Base-by-base conservation (phyloP, 2,888 invertebrate species). In the Drosophila neotestacea region DNA sequence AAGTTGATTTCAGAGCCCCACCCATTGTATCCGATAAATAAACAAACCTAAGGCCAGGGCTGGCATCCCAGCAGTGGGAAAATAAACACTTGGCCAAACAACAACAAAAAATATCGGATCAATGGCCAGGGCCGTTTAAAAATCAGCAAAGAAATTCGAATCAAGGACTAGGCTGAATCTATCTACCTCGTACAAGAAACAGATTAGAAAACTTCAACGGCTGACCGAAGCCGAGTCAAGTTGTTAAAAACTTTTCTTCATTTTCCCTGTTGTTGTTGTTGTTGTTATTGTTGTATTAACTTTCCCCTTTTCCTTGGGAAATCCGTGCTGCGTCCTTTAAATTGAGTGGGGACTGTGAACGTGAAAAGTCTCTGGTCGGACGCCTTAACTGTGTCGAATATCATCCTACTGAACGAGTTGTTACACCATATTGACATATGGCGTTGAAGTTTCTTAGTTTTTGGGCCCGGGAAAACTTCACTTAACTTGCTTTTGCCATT, bases 381-480 rank as follows among this genome's bases (percentile, higher is more conserved):
- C 27, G 51, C 32, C 58, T 77, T 60, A 73, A 78, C 58, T 65
- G 77, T 41, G 73, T 54, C 68, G 59, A 67, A 52, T 60, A 62
- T 63, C 62, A 78, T 68, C 70, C 67, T 73, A 73, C 50, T 76
- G 83, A 82, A 80, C 78, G 87, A 84, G 89, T 81, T 80, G 80
- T 67, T 70, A 81, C 70, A 70, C 72, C 89, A 88, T 86, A 84
- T 89, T 89, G 88, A 85, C 88, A 87, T 85, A 84, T 89, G 85
- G 84, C 88, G 72, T 64, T 71, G 68, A 80, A 77, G 70, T 83
- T 85, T 58, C 41, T 42, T 47, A 47, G 58, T 47, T 47, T 38
- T 47, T 38, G 39, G 50, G 30, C 32, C 6, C 10, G 16, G 39
- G 4, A 32, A 60, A 60, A 60, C 41, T 60, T 50, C 36, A 22